Evolutionary conservation across 1,140 invertebrate species (phyloP).

Genomic region (Procambarus virginalis): DNA sequence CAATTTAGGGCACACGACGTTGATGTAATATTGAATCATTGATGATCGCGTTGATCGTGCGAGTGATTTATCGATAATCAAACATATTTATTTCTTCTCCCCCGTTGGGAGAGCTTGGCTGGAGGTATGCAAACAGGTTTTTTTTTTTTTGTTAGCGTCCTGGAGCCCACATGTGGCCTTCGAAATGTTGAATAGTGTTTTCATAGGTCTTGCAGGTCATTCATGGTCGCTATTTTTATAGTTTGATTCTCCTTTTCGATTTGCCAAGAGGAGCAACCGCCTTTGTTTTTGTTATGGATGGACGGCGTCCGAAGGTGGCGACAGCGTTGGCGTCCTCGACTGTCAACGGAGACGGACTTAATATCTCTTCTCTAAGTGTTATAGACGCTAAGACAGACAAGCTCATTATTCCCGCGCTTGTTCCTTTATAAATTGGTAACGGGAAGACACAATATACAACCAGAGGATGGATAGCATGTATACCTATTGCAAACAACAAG

Average conservation of each 20-base stretch:
- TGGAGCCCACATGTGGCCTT: slow-evolving; percentile 3
- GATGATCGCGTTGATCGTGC: too few relatives aligned
- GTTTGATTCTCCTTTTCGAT: slow-evolving; percentile 62
- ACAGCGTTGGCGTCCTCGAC: not conserved
- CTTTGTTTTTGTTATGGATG: slow-evolving; percentile 63
- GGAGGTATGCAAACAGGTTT: slow-evolving; percentile 9
- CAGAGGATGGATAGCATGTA: too few relatives aligned
- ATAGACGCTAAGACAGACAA: too few relatives aligned
- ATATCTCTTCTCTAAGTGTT: not conserved
- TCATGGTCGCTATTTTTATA: slow-evolving; percentile 47
- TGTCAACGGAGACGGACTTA: not conserved
- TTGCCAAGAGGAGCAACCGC: slow-evolving; percentile 55
- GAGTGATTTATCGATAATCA: too few relatives aligned
- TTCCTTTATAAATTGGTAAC: too few relatives aligned
- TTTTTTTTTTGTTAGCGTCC: not conserved
- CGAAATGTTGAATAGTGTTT: slow-evolving; percentile 62
- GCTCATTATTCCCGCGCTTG: too few relatives aligned
- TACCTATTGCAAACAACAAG: too few relatives aligned
- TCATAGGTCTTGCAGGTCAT: slow-evolving; percentile 64
- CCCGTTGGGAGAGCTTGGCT: too few relatives aligned
- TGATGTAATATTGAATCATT: too few relatives aligned
- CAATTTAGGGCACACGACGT: too few relatives aligned
- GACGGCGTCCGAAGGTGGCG: slow-evolving; percentile 32
- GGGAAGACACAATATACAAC: too few relatives aligned
- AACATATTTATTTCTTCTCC: too few relatives aligned